Evolutionary conservation across 2,888 invertebrate species (phyloP).

Genomic region (Cynaeus angustus): DNA sequence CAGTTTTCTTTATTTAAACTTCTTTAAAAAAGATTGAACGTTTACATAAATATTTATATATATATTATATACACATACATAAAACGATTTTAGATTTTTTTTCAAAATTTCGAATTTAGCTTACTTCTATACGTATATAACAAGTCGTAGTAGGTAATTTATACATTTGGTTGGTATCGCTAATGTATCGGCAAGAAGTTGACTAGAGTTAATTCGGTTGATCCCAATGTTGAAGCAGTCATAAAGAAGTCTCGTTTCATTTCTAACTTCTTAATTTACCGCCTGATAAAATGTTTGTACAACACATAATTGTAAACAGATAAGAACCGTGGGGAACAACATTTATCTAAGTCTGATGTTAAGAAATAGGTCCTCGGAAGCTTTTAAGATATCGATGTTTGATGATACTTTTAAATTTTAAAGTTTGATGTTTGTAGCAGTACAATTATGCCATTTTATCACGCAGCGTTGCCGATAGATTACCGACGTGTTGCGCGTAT

Average conservation of each 20-base stretch:
- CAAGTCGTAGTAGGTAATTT: slow-evolving; percentile 32
- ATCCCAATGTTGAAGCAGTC: slow-evolving; percentile 9
- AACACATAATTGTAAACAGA: slow-evolving; percentile 45
- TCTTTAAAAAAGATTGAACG: slow-evolving; percentile 50
- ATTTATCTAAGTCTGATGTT: slow-evolving; percentile 22
- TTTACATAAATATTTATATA: slow-evolving; percentile 47
- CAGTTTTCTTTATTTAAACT: slow-evolving; percentile 47
- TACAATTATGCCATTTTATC: slow-evolving; percentile 34
- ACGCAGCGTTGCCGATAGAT: slow-evolving; percentile 34
- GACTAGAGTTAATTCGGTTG: slow-evolving; percentile 21
- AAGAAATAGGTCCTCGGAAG: slow-evolving; percentile 7
- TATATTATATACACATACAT: slow-evolving; percentile 45
- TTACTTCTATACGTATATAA: slow-evolving; percentile 38
- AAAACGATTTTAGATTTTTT: slow-evolving; percentile 41
- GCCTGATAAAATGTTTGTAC: slow-evolving; percentile 44
- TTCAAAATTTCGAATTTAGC: slow-evolving; percentile 43
- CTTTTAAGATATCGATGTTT: slow-evolving; percentile 17
- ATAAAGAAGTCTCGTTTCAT: slow-evolving; percentile 13
- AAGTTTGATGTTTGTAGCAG: neutral
- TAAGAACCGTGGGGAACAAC: slow-evolving; percentile 25
- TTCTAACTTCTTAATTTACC: slow-evolving; percentile 27
- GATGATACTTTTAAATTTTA: neutral
- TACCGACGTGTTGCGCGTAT: slow-evolving; percentile 40
- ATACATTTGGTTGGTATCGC: slow-evolving; percentile 25
- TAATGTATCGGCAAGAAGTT: slow-evolving; percentile 41